Conservation (phyloP, 1,140 invertebrate species). For the Pygmarrhopalites habei region DNA sequence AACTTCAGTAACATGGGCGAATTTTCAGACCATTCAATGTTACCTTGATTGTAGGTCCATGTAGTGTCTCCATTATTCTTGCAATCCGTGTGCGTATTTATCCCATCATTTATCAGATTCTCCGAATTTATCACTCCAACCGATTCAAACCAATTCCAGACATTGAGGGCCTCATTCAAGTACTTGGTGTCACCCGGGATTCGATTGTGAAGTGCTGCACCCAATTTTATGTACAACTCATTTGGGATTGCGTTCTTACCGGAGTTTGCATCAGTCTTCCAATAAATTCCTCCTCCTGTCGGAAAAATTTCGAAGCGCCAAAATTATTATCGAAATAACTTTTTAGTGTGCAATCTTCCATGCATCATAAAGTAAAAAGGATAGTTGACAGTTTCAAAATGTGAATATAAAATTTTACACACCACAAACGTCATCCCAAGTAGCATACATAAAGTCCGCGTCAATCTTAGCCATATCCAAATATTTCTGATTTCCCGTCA, state of each 20-base stretch:
- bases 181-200: slow-evolving; percentile 29
- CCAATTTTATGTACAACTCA: slow-evolving; percentile 29
- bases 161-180: slow-evolving; percentile 16
- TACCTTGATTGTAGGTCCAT: slow-evolving; percentile 36
- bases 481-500: slow-evolving; percentile 29
- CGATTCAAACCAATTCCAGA: slow-evolving; percentile 27
- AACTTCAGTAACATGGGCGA: too few species aligned
- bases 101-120: slow-evolving; percentile 32
- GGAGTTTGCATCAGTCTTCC: slow-evolving; percentile 24
- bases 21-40: too few species aligned
- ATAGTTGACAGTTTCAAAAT: too few species aligned
- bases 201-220: slow-evolving; percentile 28
- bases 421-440: slow-evolving; percentile 31
- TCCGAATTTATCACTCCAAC: slow-evolving; percentile 33
- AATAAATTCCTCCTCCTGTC: slow-evolving; percentile 34
- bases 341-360: too few species aligned
- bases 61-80: slow-evolving; percentile 26
- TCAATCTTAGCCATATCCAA: slow-evolving; percentile 30
- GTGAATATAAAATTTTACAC: too few species aligned
- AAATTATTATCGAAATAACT: slow-evolving; percentile 15
- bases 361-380: too few species aligned
- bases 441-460: slow-evolving; percentile 27
- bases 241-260: slow-evolving; percentile 37
- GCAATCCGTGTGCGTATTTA: slow-evolving; percentile 11
- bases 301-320: slow-evolving; percentile 16